A percentile compares a stretch with the other conserved stretches of the same genome.
phyloP scores from a whole-genome alignment of 1,140 invertebrate species.

The Diuraphis noxia region DNA sequence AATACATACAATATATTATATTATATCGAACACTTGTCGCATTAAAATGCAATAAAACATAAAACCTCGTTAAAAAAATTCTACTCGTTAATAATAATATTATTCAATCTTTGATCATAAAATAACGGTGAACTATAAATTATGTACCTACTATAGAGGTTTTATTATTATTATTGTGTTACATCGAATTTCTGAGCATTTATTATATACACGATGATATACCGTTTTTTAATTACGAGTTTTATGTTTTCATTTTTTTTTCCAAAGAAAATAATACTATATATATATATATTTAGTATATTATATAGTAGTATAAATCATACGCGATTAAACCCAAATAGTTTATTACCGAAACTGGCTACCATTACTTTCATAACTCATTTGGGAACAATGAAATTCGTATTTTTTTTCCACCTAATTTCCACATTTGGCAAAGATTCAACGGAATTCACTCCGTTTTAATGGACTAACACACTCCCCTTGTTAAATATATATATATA shows the following conservation, averaged over 20 bases:
- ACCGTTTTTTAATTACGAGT: neutral
- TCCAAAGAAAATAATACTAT: neutral
- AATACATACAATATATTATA: neutral
- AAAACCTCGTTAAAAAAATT: neutral
- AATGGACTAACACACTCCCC: conserved; percentile 20
- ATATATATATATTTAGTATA: conserved; percentile 13
- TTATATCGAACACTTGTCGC: neutral
- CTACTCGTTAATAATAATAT: neutral
- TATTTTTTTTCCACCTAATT: conserved; percentile 43
- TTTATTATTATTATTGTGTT: neutral
- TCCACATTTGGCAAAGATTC: conserved; percentile 41
- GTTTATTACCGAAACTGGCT: conserved; percentile 39
- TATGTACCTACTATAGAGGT: neutral
- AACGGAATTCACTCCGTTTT: conserved; percentile 25
- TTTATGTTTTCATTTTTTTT: neutral
- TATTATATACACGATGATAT: neutral
- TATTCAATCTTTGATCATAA: conserved; percentile 6
- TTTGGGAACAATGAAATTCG: conserved; percentile 46
- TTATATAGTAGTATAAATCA: conserved; percentile 34
- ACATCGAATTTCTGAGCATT: conserved; percentile 20
- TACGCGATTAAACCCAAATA: conserved; percentile 29
- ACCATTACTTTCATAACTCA: conserved; percentile 17
- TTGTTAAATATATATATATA: neutral
- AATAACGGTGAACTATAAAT: neutral
- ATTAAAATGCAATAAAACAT: neutral